Evolutionary conservation across 2,113 vertebrate genomes (phyloP), one percentile per base, ranked within the genome.

Genomic region (Salvator merianae): DNA sequence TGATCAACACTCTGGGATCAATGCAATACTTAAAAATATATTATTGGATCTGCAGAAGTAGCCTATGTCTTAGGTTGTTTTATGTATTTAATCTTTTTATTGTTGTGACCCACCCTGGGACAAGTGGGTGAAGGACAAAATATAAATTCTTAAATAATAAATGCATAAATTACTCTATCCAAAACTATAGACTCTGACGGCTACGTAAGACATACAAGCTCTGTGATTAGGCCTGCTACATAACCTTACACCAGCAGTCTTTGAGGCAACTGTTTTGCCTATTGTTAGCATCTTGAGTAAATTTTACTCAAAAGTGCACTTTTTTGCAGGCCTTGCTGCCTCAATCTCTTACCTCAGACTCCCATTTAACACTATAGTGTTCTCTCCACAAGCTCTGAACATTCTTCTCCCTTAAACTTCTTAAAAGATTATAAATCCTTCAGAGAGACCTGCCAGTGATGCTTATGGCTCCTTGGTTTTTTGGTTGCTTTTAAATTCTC

Each of bases 401-500:
- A 81, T 77, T 59, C 83, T 86, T 87, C 69, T 70, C 50, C 79
- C 75, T 50, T 79, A 82, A 89, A 86, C 89, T 72, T 87, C 88
- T 87, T 36, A 40, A 0, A 5, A 81, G 12, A 69, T 79, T 88
- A 79, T 84, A 72, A 47, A 92, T 47, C 65, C 84, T 82, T 2
- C 68, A 69, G 68, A 34, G 79, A 2, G 79, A 88, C 84, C 18
- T 86, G 59, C 8, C 88, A 59, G 9, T 4, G 47, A 12, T 86
- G 77, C 53, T 75, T 38, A 5, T 84, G 85, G 89, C 86, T 84
- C 87, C 0, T 50, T 75, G 0, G 28, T 89, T 91, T 90, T 88
- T 93, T 90, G 91, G 92, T 92, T 87, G 88, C n/a, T 16, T 7
- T 87, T 92, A 88, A 32, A 92, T 86, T 93, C 92, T 93, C 36